These are phyloP conservation scores for Alligator sinensis DNA, from an alignment of 2,113 vertebrate genomes.

Conservation along the genomic window DNA sequence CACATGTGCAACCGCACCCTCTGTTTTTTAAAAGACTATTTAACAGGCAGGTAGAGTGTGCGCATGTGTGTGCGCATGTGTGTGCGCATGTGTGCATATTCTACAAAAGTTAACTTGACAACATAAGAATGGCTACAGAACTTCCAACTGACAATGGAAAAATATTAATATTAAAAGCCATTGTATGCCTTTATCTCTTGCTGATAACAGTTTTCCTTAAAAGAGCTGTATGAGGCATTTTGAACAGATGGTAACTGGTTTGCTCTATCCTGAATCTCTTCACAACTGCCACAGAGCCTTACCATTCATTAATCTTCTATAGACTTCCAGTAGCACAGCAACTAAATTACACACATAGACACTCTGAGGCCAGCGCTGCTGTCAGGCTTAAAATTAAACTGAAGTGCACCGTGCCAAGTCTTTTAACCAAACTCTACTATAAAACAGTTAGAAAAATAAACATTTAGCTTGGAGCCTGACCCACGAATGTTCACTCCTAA, in stretches of 20 bases:
- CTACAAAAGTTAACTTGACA: not conserved
- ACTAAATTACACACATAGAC: conserved; percentile 91
- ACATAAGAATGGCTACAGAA: conserved; percentile 38
- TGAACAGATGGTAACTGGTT: conserved; percentile 97
- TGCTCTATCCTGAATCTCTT: conserved; percentile 90
- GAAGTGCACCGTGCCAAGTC: conserved; percentile 84
- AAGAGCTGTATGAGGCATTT: conserved; percentile 91
- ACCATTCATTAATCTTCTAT: conserved; percentile 99
- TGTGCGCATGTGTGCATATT: not conserved
- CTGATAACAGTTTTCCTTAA: conserved; percentile 92
- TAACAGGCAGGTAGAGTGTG: not conserved
- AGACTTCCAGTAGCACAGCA: conserved; percentile 92
- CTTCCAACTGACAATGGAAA: conserved; percentile 60
- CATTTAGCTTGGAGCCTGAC: conserved; percentile 83
- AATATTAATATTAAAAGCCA: conserved; percentile 87
- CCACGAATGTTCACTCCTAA: conserved; percentile 71
- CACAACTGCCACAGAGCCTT: conserved; percentile 93
- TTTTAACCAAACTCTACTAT: conserved; percentile 87
- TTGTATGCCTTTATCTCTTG: conserved; percentile 87
- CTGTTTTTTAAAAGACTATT: not conserved
- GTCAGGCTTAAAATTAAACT: conserved; percentile 91
- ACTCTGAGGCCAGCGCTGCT: conserved; percentile 87
- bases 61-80: not conserved
- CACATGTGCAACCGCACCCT: too few species aligned
- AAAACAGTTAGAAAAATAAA: conserved; percentile 87